Conservation (phyloP, 2,797 vertebrate genomes). For the Pangasius sanitwongsei region DNA sequence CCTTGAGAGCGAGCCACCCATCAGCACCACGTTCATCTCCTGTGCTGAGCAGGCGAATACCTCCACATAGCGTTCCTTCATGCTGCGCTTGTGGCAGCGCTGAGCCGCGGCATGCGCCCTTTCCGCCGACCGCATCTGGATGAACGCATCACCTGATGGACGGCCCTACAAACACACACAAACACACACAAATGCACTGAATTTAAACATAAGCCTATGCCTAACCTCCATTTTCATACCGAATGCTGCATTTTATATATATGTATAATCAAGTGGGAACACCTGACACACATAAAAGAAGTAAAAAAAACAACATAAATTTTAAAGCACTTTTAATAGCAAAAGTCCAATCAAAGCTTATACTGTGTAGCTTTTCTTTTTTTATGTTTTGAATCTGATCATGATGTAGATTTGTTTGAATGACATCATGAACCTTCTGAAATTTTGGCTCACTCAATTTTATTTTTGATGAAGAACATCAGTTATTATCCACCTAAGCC, state of each 20-base stretch:
- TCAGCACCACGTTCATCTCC: conserved; percentile 98
- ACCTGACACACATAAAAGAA: not conserved
- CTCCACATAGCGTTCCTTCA: conserved; percentile 96
- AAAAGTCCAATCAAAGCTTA: not conserved
- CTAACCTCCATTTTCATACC: not conserved
- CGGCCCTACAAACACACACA: conserved; percentile 78
- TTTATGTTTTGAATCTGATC: not conserved
- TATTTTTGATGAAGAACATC: not conserved
- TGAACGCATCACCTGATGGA: conserved; percentile 94
- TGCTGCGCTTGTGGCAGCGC: conserved; percentile 90
- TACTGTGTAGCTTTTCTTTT: not conserved
- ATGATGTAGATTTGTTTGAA: not conserved
- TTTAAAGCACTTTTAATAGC: not conserved
- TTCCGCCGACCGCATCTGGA: conserved; percentile 93
- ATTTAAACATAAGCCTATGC: not conserved
- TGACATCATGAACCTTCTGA: not conserved
- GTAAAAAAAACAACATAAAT: not conserved
- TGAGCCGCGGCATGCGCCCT: conserved; percentile 88
- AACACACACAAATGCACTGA: not conserved
- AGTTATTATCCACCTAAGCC: not conserved
- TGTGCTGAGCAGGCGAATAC: conserved; percentile 96
- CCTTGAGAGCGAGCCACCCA: conserved; percentile 95
- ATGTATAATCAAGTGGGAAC: not conserved
- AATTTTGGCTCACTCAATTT: not conserved
- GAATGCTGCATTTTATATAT: not conserved